Evolutionary conservation across 2,797 vertebrate genomes (phyloP).

Genomic region (Cephalopachus bancanus): DNA sequence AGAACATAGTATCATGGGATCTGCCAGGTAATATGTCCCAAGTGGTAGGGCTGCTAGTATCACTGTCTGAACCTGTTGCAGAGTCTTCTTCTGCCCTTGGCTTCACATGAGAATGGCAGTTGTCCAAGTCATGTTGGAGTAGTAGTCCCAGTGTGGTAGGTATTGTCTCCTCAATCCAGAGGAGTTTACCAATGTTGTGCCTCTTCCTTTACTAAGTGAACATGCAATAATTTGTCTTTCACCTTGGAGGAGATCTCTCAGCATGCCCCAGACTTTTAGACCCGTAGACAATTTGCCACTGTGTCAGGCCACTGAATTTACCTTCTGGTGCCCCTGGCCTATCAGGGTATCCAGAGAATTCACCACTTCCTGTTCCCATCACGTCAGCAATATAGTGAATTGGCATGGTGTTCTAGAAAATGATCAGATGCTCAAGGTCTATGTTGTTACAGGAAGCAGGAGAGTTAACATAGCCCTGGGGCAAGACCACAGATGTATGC

Average conservation of each 20-base stretch:
- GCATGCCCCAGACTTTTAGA: not conserved
- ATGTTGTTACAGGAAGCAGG: not conserved
- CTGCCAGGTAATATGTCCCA: not conserved
- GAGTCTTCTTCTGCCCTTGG: not conserved
- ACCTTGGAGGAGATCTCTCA: not conserved
- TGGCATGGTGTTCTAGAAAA: not conserved
- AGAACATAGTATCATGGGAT: not conserved
- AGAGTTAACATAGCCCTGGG: not conserved
- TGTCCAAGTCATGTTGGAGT: not conserved
- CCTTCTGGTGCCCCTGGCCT: not conserved
- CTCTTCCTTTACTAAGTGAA: not conserved
- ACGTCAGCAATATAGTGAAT: not conserved
- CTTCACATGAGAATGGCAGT: not conserved
- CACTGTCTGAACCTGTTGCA: not conserved
- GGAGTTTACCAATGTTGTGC: not conserved
- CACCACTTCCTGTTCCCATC: not conserved
- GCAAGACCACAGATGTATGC: not conserved
- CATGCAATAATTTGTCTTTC: not conserved
- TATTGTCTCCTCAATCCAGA: not conserved
- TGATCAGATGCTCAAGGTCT: not conserved
- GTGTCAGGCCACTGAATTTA: not conserved
- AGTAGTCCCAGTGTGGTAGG: not conserved
- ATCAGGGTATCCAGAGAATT: not conserved
- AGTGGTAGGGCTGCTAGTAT: not conserved
- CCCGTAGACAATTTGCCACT: not conserved